Conservation (phyloP, 2,797 vertebrate species). For the Uromys caudimaculatus region DNA sequence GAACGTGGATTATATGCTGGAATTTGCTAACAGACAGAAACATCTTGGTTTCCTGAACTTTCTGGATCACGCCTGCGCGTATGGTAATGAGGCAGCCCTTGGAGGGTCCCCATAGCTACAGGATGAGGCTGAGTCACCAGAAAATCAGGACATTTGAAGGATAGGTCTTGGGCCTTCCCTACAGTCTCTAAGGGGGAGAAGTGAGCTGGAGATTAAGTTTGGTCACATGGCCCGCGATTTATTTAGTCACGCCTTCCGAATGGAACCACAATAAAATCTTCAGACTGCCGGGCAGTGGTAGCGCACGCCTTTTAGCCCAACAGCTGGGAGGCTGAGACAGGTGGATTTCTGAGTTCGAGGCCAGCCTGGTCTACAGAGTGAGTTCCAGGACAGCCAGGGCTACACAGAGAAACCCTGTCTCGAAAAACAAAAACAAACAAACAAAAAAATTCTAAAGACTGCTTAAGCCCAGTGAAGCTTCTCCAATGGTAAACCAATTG, state of each 20-base stretch:
- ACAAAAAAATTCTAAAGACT: too few relatives aligned
- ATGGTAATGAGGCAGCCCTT: neutral
- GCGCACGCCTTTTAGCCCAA: too few relatives aligned
- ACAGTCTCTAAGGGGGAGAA: neutral
- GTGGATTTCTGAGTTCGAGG: too few relatives aligned
- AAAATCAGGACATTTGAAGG: neutral
- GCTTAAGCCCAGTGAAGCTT: neutral
- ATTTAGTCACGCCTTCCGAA: neutral
- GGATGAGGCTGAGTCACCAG: neutral
- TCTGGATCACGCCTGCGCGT: neutral
- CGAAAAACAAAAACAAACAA: too few relatives aligned
- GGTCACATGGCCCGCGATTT: neutral
- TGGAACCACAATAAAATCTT: neutral
- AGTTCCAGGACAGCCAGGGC: too few relatives aligned
- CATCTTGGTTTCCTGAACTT: neutral
- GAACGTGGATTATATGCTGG: constrained; percentile 5
- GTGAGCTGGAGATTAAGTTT: neutral
- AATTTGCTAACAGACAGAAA: neutral
- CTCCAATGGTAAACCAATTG: neutral
- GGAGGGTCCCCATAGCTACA: neutral
- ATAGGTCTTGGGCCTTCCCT: too few relatives aligned
- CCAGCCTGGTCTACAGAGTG: too few relatives aligned
- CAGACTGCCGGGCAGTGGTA: too few relatives aligned
- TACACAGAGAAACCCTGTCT: too few relatives aligned
- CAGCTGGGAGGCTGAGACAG: too few relatives aligned